Evolutionary conservation across 1,140 invertebrate genomes (phyloP).

Genomic region (Saxidomus purpurata): DNA sequence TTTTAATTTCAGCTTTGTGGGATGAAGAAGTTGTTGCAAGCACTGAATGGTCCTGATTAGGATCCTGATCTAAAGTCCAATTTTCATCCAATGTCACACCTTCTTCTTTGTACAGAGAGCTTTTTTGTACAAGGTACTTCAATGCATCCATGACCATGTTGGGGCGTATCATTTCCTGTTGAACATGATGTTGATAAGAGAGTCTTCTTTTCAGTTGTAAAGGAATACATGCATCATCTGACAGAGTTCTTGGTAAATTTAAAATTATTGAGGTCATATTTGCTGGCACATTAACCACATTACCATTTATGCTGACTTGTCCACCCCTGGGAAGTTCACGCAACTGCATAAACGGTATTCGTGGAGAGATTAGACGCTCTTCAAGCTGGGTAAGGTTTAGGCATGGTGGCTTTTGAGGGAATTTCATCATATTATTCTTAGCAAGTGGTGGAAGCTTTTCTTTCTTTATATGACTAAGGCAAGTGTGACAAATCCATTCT

Average conservation of each 20-base stretch:
- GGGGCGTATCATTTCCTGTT: constrained; percentile 30
- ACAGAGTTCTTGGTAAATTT: constrained; percentile 25
- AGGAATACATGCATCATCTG: not conserved
- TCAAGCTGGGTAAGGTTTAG: constrained; percentile 17
- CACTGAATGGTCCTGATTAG: not conserved
- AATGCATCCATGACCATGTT: constrained; percentile 21
- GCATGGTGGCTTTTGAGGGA: not conserved
- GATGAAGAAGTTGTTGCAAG: not conserved
- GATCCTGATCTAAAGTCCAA: not conserved
- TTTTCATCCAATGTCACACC: constrained; percentile 32
- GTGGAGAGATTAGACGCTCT: not conserved
- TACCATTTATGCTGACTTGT: constrained; percentile 25
- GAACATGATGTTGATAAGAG: constrained; percentile 19
- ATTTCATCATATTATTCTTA: not conserved
- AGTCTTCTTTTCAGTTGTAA: constrained; percentile 54
- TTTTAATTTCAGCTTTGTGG: not conserved
- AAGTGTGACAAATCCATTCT: constrained; percentile 57
- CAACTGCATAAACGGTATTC: constrained; percentile 61
- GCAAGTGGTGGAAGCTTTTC: constrained; percentile 4
- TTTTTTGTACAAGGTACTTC: constrained; percentile 40
- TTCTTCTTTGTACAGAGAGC: constrained; percentile 41
- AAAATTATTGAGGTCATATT: constrained; percentile 47
- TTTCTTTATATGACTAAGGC: constrained; percentile 8
- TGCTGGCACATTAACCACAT: constrained; percentile 70
- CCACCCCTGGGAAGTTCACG: constrained; percentile 34